Percentiles rank a stretch among this genome's conserved stretches.
Conservation (phyloP, 2,888 invertebrate genomes). For the Nomada lathburiana region DNA sequence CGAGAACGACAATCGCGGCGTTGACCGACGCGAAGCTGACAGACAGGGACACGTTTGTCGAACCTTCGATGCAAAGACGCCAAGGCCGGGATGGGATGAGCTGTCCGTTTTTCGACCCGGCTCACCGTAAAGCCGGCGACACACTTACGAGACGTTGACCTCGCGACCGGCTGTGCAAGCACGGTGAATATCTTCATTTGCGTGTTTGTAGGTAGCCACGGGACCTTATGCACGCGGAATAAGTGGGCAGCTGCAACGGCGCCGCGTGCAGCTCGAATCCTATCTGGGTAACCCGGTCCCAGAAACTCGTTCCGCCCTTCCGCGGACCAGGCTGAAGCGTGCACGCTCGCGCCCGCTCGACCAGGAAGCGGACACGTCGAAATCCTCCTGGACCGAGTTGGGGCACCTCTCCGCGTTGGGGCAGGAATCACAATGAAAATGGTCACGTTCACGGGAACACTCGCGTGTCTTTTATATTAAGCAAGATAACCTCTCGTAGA, state of each 20-base stretch:
- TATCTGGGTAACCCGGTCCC: conserved; percentile 83
- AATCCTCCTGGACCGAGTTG: conserved; percentile 25
- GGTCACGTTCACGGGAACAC: not conserved
- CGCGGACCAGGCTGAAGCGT: conserved; percentile 61
- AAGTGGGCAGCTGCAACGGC: conserved; percentile 71
- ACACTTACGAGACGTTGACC: conserved; percentile 75
- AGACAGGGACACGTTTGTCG: conserved; percentile 50
- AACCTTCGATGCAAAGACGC: conserved; percentile 40
- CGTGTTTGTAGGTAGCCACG: conserved; percentile 69
- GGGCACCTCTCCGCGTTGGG: not conserved
- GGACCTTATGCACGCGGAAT: conserved; percentile 69
- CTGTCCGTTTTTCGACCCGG: conserved; percentile 61
- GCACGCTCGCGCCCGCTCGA: conserved; percentile 26
- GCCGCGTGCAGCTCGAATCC: conserved; percentile 64
- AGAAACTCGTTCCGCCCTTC: conserved; percentile 80
- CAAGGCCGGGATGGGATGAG: conserved; percentile 64
- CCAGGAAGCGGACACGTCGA: conserved; percentile 46
- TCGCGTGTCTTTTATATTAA: conserved; percentile 13
- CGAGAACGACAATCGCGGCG: not conserved
- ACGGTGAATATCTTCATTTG: conserved; percentile 73
- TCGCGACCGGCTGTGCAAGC: conserved; percentile 69
- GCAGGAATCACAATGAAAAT: conserved; percentile 34
- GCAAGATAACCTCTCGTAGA: not conserved
- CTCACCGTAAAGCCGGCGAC: conserved; percentile 63
- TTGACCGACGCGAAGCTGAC: not conserved